Conservation (phyloP, 2,888 invertebrate genomes). For the Eupithecia inturbata region DNA sequence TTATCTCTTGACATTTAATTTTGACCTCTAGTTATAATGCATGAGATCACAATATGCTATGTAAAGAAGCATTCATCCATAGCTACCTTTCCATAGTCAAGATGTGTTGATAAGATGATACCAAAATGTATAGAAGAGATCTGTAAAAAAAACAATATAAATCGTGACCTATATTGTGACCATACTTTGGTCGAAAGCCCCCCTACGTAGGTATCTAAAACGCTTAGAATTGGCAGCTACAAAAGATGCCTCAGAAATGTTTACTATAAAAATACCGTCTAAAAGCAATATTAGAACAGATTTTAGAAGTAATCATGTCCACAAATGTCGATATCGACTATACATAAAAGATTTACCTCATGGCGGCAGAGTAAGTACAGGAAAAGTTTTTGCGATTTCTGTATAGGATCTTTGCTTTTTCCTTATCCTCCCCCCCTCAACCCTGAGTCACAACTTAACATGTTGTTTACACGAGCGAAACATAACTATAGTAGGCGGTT, state of each 20-base stretch:
- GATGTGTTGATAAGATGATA: neutral
- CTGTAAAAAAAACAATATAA: neutral
- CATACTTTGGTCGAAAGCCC: neutral
- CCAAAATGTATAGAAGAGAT: neutral
- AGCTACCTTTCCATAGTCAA: neutral
- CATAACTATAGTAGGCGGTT: neutral
- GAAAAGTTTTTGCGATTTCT: constrained; percentile 20
- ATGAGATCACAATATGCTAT: constrained; percentile 27
- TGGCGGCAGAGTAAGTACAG: constrained; percentile 12
- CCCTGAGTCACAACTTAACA: constrained; percentile 11
- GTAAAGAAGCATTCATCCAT: neutral
- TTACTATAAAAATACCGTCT: neutral
- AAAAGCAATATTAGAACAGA: neutral
- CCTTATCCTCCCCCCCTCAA: constrained; percentile 11
- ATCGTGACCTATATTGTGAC: neutral
- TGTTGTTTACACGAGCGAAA: constrained; percentile 10
- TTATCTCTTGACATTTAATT: constrained; percentile 30
- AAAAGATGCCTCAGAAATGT: neutral
- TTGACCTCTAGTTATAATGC: constrained; percentile 33
- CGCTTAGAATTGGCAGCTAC: neutral
- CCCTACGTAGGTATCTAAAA: neutral
- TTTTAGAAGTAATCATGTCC: neutral
- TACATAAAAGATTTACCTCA: constrained; percentile 13
- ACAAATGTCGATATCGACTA: neutral
- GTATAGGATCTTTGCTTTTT: constrained; percentile 21